A percentile compares a stretch with the other conserved stretches of the same genome.
These are phyloP conservation scores for Pungitius pungitius DNA, from an alignment of 2,113 vertebrate species.

Conservation along the genomic window DNA sequence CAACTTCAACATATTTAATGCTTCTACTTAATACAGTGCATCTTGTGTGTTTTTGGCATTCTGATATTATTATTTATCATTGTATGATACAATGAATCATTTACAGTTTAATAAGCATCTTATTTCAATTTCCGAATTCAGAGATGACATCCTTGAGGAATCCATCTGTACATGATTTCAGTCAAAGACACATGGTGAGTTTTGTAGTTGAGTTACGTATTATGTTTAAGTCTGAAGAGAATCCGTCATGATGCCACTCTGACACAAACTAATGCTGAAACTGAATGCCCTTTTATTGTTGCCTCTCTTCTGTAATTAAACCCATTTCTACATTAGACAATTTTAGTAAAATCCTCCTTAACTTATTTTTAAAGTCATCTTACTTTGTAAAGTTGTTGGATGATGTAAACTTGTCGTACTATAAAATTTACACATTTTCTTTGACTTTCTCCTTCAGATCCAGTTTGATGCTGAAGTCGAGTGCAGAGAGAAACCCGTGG, in stretches of 20 bases:
- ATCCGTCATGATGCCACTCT: neutral
- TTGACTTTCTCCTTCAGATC: slow-evolving; percentile 38
- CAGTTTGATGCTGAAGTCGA: slow-evolving; percentile 37
- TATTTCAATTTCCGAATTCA: slow-evolving; percentile 15
- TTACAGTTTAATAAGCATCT: neutral
- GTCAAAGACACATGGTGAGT: slow-evolving; percentile 38
- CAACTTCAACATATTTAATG: neutral
- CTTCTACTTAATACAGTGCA: neutral
- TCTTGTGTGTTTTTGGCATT: neutral
- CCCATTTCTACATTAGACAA: too few species aligned
- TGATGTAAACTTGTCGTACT: neutral
- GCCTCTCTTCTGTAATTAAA: too few species aligned
- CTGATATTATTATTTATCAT: neutral
- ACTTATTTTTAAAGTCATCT: too few species aligned
- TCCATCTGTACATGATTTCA: neutral
- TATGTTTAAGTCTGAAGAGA: neutral
- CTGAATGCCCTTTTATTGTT: neutral
- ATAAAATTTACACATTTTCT: neutral
- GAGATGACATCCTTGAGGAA: slow-evolving; percentile 20
- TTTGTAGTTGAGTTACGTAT: neutral
- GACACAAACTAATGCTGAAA: neutral
- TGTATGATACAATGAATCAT: neutral
- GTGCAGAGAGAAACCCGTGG: slow-evolving; percentile 19
- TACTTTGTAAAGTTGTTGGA: too few species aligned
- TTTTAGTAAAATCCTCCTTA: too few species aligned